phyloP scores from a whole-genome alignment of 53 echinoderm and acorn worm species.

The Luidia sarsii region DNA sequence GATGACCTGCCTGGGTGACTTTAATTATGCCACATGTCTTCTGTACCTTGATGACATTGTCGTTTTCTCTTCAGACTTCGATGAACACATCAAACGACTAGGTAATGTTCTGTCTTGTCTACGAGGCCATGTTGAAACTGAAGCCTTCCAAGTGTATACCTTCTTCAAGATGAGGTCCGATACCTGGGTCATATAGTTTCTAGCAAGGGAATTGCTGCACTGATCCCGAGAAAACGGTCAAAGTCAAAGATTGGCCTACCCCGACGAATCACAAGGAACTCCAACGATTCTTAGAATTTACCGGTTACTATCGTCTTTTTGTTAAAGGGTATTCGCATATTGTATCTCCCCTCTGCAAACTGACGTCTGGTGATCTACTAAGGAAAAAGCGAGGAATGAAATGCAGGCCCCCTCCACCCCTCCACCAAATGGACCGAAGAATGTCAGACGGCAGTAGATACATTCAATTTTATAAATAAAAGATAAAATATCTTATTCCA shows the following conservation, averaged over 20 bases:
- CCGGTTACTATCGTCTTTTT: constrained; percentile 46
- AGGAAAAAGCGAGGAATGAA: constrained; percentile 2
- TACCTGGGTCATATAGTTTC: constrained; percentile 65
- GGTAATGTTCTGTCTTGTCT: constrained; percentile 61
- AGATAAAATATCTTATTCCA: too few relatives aligned
- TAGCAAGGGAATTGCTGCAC: constrained; percentile 45
- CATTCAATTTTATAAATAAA: too few relatives aligned
- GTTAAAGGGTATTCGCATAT: constrained; percentile 38
- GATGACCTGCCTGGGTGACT: constrained; percentile 43
- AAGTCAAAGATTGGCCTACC: constrained; percentile 19
- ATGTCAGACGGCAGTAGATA: constrained; percentile 25
- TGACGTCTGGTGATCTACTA: constrained; percentile 10
- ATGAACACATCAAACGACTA: too few relatives aligned
- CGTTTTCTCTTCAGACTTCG: too few relatives aligned
- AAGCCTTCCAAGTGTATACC: constrained; percentile 68
- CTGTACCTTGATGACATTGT: constrained; percentile 63
- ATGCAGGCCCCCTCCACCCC: neutral
- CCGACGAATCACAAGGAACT: constrained; percentile 32
- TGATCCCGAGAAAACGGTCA: constrained; percentile 21
- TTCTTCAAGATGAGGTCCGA: constrained; percentile 48
- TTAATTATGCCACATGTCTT: constrained; percentile 44
- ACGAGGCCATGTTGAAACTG: constrained; percentile 53
- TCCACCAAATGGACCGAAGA: constrained; percentile 28
- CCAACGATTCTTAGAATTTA: constrained; percentile 38
- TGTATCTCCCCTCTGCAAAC: constrained; percentile 30